phyloP scores from a whole-genome alignment of 2,113 vertebrate genomes.

The Rostratula benghalensis region DNA sequence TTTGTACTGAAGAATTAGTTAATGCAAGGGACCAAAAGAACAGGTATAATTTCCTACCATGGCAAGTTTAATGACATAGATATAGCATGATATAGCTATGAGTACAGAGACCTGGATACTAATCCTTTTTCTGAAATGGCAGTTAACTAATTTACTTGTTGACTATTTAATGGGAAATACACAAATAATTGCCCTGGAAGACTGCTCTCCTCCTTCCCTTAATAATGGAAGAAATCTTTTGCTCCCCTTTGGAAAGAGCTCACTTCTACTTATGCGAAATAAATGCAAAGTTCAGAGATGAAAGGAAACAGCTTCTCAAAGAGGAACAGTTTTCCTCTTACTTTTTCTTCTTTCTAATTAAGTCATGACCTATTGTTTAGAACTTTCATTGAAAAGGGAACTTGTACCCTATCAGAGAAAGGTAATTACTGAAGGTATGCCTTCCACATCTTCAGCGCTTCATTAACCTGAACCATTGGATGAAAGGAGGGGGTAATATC shows the following conservation, averaged over 20 bases:
- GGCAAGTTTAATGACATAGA: neutral
- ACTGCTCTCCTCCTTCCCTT: neutral
- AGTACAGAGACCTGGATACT: neutral
- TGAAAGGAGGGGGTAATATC: neutral
- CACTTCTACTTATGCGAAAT: neutral
- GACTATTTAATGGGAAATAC: neutral
- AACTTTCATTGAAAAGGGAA: slow-evolving; percentile 11
- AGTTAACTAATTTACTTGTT: slow-evolving; percentile 4
- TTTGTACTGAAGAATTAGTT: neutral
- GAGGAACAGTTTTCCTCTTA: neutral
- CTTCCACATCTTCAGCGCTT: neutral
- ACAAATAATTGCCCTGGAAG: neutral
- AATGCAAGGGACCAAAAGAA: neutral
- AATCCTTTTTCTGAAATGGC: neutral
- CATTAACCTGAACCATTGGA: neutral
- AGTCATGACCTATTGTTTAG: slow-evolving; percentile 3
- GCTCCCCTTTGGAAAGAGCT: neutral
- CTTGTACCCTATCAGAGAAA: neutral
- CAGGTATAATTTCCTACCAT: neutral
- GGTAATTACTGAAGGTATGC: slow-evolving; percentile 2
- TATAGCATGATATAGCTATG: neutral
- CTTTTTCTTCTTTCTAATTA: slow-evolving; percentile 18
- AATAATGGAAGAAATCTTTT: neutral
- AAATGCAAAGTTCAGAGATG: neutral
- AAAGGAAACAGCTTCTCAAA: neutral